A percentile compares a stretch with the other conserved stretches of the same genome.
These are phyloP conservation scores for Nemotelus nigrinus DNA, from an alignment of 2,888 invertebrate genomes.

Conservation along the genomic window DNA sequence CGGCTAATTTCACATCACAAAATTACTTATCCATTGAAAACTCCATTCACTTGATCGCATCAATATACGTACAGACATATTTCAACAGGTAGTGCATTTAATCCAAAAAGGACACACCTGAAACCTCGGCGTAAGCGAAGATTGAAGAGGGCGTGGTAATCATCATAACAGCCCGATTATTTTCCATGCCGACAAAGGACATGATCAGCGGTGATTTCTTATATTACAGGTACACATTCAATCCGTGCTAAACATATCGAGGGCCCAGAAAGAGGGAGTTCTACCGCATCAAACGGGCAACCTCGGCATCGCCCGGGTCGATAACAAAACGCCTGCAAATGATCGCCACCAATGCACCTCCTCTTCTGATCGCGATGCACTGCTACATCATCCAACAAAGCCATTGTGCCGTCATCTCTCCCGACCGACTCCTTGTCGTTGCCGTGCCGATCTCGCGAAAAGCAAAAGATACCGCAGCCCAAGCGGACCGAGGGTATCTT, in stretches of 20 bases:
- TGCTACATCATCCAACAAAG: no score
- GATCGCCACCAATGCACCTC: constrained; percentile 48
- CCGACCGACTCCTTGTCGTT: no score
- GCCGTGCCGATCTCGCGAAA: constrained; percentile 5
- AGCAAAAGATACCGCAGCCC: constrained; percentile 29
- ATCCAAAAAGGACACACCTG: constrained; percentile 28
- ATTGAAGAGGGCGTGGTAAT: constrained; percentile 52
- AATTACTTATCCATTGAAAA: no score
- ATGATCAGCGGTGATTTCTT: constrained; percentile 48
- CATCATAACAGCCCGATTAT: constrained; percentile 47
- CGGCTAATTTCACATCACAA: no score
- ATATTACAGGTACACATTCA: constrained; percentile 26
- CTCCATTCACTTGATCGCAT: no score
- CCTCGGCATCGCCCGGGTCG: constrained; percentile 10
- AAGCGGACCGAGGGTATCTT: constrained; percentile 16
- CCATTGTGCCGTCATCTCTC: no score
- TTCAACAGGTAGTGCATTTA: neutral
- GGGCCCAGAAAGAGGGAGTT: constrained; percentile 26
- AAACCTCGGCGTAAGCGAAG: constrained; percentile 50
- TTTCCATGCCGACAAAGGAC: constrained; percentile 51
- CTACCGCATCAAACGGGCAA: constrained; percentile 12
- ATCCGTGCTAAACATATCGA: constrained; percentile 37
- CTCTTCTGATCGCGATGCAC: neutral
- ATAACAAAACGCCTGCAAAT: constrained; percentile 45
- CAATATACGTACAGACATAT: neutral